Percentiles rank a stretch among this genome's conserved stretches.
Conservation (phyloP, 2,888 invertebrate species). For the Balanococcus diminutus region DNA sequence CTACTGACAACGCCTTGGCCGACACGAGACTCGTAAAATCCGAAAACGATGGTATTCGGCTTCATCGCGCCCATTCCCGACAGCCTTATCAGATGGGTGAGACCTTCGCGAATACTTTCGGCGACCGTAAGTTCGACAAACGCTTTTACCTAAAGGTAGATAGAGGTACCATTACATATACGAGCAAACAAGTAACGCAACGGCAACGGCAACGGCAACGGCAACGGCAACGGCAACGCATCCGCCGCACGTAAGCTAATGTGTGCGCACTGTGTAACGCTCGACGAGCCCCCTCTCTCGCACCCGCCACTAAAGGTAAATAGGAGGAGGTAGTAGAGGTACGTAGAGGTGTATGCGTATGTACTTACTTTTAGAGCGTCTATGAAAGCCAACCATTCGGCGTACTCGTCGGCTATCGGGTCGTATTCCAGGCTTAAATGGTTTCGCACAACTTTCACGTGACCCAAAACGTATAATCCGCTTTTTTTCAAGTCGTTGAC, state of each 20-base stretch:
- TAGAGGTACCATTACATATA: not conserved
- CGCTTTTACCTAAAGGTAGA: conserved; percentile 80
- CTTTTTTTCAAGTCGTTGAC: conserved; percentile 98
- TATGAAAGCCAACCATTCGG: conserved; percentile 90
- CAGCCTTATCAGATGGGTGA: conserved; percentile 87
- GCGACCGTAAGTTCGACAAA: conserved; percentile 94
- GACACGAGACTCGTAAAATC: conserved; percentile 94
- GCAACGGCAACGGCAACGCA: no score
- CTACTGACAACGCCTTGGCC: not conserved
- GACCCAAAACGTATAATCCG: conserved; percentile 85
- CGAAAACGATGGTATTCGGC: conserved; percentile 94
- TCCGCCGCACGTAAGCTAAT: no score
- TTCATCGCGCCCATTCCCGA: conserved; percentile 99
- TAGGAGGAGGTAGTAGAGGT: no score
- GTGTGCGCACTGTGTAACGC: no score
- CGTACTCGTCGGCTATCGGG: conserved; percentile 79
- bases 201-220: no score
- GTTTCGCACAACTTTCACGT: conserved; percentile 71
- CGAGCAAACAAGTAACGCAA: not conserved
- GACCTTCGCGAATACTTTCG: conserved; percentile 81
- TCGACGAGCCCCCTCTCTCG: no score
- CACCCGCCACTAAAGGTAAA: no score
- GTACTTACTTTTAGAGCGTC: conserved; percentile 85
- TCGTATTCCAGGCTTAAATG: conserved; percentile 61
- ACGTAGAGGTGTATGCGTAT: no score